Conservation (phyloP, 2,888 invertebrate genomes). For the Lagria hirta region DNA sequence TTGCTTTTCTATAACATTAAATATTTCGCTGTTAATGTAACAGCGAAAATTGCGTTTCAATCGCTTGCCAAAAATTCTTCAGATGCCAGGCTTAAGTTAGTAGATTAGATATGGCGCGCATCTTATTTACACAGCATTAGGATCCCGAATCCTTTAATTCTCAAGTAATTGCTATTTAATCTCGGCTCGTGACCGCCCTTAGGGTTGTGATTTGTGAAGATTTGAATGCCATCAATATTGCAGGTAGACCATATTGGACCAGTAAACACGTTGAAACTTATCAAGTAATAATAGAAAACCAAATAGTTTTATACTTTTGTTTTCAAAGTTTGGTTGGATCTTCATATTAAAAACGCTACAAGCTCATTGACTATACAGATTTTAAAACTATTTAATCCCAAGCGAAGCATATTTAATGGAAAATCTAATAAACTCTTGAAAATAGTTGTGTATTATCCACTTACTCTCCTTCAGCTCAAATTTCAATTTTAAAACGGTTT, state of each 20-base stretch:
- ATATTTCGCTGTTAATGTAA: slow-evolving; percentile 3
- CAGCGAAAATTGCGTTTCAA: slow-evolving; percentile 3
- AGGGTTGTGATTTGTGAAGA: slow-evolving; percentile 20
- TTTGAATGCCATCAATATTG: slow-evolving; percentile 2
- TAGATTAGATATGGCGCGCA: slow-evolving; percentile 15
- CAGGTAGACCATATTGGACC: slow-evolving; percentile 6
- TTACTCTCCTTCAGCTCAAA: no score
- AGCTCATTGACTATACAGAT: no score
- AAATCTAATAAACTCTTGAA: no score
- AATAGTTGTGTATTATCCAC: no score
- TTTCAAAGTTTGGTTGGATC: no score
- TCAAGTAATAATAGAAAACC: no score
- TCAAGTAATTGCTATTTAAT: slow-evolving; percentile 27
- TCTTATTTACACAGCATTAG: slow-evolving; percentile 20
- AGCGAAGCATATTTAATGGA: no score
- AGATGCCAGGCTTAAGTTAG: slow-evolving; percentile 4
- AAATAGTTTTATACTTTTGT: no score
- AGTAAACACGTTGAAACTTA: no score
- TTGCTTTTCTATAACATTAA: slow-evolving; percentile 2
- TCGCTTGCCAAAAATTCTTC: slow-evolving; percentile 12
- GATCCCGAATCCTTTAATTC: slow-evolving; percentile 23
- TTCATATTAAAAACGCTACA: no score
- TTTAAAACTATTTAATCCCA: no score
- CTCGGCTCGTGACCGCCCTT: slow-evolving; percentile 18
- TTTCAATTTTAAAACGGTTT: no score